A percentile compares a stretch with the other conserved stretches of the same genome.
These are phyloP conservation scores for Tridacna crocea DNA, from an alignment of 2,888 invertebrate species.

Conservation along the genomic window DNA sequence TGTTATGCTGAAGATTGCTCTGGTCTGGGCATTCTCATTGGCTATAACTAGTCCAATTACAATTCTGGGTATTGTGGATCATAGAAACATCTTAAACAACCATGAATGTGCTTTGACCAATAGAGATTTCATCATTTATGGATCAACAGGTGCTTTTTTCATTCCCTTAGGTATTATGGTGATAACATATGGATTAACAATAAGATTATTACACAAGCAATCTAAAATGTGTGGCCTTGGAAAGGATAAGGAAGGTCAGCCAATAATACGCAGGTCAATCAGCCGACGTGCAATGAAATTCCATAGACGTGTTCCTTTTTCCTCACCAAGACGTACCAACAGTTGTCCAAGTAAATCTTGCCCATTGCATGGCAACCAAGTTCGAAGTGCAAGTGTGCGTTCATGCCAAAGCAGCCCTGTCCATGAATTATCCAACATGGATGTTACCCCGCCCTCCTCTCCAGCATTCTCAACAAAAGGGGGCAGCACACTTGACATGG, in stretches of 20 bases:
- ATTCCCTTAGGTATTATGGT: constrained; percentile 98
- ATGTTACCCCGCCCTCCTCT: constrained; percentile 56
- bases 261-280: constrained; percentile 77
- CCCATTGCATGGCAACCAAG: not conserved
- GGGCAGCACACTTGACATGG: constrained; percentile 33
- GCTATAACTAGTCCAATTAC: constrained; percentile 85
- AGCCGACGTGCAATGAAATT: constrained; percentile 64
- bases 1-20: constrained; percentile 91
- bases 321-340: constrained; percentile 54
- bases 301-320: constrained; percentile 62
- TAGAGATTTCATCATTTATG: constrained; percentile 89
- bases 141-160: constrained; percentile 97
- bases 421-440: constrained; percentile 22
- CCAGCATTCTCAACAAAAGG: constrained; percentile 40
- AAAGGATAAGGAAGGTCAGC: constrained; percentile 64
- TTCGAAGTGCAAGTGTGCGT: constrained; percentile 21
- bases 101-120: constrained; percentile 85
- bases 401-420: constrained; percentile 13
- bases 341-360: constrained; percentile 57
- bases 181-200: constrained; percentile 96
- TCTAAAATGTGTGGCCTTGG: constrained; percentile 74
- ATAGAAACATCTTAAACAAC: constrained; percentile 87
- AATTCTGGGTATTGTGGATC: constrained; percentile 86
- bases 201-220: constrained; percentile 93
- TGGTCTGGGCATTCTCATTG: constrained; percentile 95